These are phyloP conservation scores for Toxonevra muliebris DNA, from an alignment of 2,888 invertebrate species.

Conservation along the genomic window DNA sequence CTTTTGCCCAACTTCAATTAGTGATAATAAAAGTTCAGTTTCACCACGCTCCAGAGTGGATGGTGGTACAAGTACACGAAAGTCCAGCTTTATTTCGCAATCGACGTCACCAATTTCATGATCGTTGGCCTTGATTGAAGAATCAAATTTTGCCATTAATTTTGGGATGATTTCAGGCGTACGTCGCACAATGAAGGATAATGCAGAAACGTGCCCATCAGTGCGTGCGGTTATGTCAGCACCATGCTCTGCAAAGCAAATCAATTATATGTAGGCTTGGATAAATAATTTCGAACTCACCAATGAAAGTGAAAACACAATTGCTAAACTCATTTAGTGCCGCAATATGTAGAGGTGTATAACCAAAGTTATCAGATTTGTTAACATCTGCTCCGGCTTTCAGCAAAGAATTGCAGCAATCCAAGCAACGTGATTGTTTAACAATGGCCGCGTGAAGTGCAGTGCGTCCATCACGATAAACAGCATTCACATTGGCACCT, in stretches of 20 bases:
- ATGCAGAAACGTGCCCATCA: slow-evolving; percentile 81
- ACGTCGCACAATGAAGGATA: slow-evolving; percentile 84
- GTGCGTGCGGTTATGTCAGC: slow-evolving; percentile 84
- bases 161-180: slow-evolving; percentile 84
- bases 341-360: slow-evolving; percentile 83
- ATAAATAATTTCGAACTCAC: slow-evolving; percentile 55
- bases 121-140: slow-evolving; percentile 80
- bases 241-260: slow-evolving; percentile 71
- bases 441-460: slow-evolving; percentile 84
- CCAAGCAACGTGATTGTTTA: slow-evolving; percentile 74
- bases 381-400: slow-evolving; percentile 78
- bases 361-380: slow-evolving; percentile 81
- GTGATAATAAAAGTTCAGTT: slow-evolving; percentile 75
- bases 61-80: slow-evolving; percentile 70
- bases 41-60: slow-evolving; percentile 70
- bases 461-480: slow-evolving; percentile 79
- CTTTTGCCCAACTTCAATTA: slow-evolving; percentile 82
- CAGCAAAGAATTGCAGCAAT: slow-evolving; percentile 74
- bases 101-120: slow-evolving; percentile 88
- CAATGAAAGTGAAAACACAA: slow-evolving; percentile 76
- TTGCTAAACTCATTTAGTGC: slow-evolving; percentile 84
- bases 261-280: not conserved
- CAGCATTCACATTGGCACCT: slow-evolving; percentile 73
- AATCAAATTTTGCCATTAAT: slow-evolving; percentile 75
- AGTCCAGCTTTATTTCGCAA: slow-evolving; percentile 80